Evolutionary conservation across 2,888 invertebrate genomes (phyloP), one percentile per base, ranked within the genome.

Genomic region (Gortyna flavago): DNA sequence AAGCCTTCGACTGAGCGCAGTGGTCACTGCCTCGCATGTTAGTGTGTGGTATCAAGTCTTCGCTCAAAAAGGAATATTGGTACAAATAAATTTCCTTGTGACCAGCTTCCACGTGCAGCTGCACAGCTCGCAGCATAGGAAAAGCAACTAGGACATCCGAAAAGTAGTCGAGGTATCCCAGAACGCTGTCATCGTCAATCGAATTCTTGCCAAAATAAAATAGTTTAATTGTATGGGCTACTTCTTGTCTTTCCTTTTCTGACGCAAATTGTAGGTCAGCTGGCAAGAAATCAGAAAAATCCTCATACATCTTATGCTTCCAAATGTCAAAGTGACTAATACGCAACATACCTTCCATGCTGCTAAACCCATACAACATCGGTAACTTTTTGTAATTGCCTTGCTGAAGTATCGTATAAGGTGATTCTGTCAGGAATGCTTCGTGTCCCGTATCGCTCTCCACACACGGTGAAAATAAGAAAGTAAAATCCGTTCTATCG

Each of bases 261-360:
- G 59, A 88, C 8, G 85, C 75, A 83, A 93, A 93, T 64, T 89
- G 77, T 9, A 95, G 85, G 73, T 95, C 92, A 25, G 80, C 87
- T 4, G 95, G 94, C 32, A 95, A 59, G 72, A 93, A 95, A 32
- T 94, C 91, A 0, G 93, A 89, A 87, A 95, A 94, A 0, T 90
- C 92, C n/a, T 90, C 80, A 87, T 93, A 93, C 93, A 95, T 94
- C 75, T 57, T 83, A 8, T 83, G 9, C 74, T 89, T 91, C 92
- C 92, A 93, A 0, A 44, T 0, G 3, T 92, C 89, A 75, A 93
- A 94, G 1, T 85, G 48, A 1, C 64, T 44, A 29, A 91, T 41
- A 21, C 92, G 88, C 0, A 92, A 11, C 35, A 92, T 77, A 7
- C 94, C 94, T 86, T 94, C 94, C 93, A 92, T 93, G n/a, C 91